Evolutionary conservation across 2,888 invertebrate species (phyloP), one percentile per base, ranked within the genome.

Genomic region (Morpho deidamia): DNA sequence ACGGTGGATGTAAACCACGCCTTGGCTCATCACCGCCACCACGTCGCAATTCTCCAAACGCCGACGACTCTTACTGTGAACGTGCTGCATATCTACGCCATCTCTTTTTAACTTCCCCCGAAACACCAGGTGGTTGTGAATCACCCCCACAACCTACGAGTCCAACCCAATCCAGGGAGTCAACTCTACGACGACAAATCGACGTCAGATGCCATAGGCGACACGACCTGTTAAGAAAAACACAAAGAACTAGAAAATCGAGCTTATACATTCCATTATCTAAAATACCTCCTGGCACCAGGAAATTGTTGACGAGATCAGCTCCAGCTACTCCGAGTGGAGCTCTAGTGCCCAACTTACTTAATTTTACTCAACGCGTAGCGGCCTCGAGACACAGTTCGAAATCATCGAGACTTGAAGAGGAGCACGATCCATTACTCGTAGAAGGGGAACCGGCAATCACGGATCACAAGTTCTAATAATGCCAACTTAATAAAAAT

Each of bases 81-180:
- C 79, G 74, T 23, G 85, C 84, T 54, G 69, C 77, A 0, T 82
- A 77, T 59, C 62, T 81, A 10, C 74, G 81, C 5, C 80, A 79
- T 45, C 65, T 80, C n/a, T 76, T 76, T 63, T 63, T 73, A 7
- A 78, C 75, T 8, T 76, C 78, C 7, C 74, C 80, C 11, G 81
- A 78, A 38, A 68, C 69, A 1, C 69, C 73, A 2, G 76, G 73
- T 1, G 67, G 78, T n/a, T 82, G 81, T 37, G 80, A 83, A 63
- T 95, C 96, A 0, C 95, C 96, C 0, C 95, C 95, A 0, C 92
- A 93, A 65, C 94, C 95, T 2, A 96, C 95, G n/a, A 95, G 95
- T 71, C 96, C 96, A 7, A 95, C 95, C 9, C 91, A 93, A 62
- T 93, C 95, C 60, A 91, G 92, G 48, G 95, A 95, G 66, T 91